These are phyloP conservation scores for Grus americana DNA, from an alignment of 2,113 vertebrate species.

Conservation along the genomic window DNA sequence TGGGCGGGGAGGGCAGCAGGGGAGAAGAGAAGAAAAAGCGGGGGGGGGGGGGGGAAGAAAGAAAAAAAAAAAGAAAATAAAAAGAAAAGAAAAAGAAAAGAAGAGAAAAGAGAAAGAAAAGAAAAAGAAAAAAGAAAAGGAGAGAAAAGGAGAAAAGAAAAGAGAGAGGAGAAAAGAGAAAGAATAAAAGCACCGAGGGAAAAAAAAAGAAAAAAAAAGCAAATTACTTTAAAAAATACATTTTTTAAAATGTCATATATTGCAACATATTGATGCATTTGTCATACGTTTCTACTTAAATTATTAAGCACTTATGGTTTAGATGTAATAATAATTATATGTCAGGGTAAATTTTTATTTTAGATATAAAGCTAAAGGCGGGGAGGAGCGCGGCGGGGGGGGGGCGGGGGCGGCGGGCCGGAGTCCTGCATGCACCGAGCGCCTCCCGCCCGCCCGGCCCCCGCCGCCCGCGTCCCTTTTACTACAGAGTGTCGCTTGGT, in stretches of 20 bases:
- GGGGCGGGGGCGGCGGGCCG: slow-evolving; percentile 39
- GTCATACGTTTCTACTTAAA: slow-evolving; percentile 94
- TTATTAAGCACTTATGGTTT: slow-evolving; percentile 91
- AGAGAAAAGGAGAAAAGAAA: no score
- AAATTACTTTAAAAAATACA: slow-evolving; percentile 73
- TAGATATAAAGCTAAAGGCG: slow-evolving; percentile 84
- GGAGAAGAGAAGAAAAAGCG: background rate
- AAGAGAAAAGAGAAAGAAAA: no score
- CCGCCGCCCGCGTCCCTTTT: slow-evolving; percentile 73
- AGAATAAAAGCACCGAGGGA: background rate
- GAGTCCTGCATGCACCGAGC: slow-evolving; percentile 88
- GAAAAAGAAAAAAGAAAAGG: no score
- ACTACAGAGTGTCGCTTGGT: slow-evolving; percentile 96
- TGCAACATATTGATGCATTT: slow-evolving; percentile 93
- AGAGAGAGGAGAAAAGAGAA: no score
- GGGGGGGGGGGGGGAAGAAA: no score
- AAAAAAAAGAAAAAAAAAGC: background rate
- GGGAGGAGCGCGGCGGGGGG: slow-evolving; percentile 65
- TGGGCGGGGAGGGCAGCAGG: background rate
- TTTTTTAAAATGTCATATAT: slow-evolving; percentile 87
- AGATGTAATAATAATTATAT: slow-evolving; percentile 88
- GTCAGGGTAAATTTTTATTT: slow-evolving; percentile 96
- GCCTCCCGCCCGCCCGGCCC: background rate
- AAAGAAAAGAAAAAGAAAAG: no score
- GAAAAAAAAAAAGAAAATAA: no score